Base-by-base conservation (phyloP, 2,113 vertebrate species). In the Ellobius talpinus region DNA sequence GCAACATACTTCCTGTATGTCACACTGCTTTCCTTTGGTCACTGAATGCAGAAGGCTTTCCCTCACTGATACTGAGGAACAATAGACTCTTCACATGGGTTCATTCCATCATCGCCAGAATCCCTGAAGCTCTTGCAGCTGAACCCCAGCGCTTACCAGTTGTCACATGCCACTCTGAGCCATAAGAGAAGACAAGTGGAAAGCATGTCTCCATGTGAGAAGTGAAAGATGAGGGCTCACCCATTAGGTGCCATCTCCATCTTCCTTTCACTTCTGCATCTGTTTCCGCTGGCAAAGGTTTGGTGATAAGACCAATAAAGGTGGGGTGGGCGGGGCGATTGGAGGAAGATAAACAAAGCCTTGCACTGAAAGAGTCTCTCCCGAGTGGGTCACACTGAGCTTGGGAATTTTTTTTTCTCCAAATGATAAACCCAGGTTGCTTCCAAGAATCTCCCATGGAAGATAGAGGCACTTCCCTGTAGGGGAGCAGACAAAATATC, bases 1-100 rank as follows among this genome's bases (percentile, higher is more conserved):
- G 70, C 94, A 94, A 91, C 7, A 33, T 70, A 79, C 61, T 87
- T 78, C 45, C 58, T 90, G 23, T 55, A 55, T 96, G 63, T 93
- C 95, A 86, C 19, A 45, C 58, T 74, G 52, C 63, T 74, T 68
- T 79, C 68, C 68, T 79, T 94, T 94, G 93, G 89, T 52, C 78
- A 79, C 42, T 79, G 47, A 91, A 84, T 76, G 92, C 78, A 93
- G 50, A 95, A 73, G 61, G 24, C 39, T 88, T 36, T 39, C n/a
- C 16, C 7, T 12, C 23, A 65, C 1, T 87, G 63, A 89, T 72
- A 66, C 1, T 79, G 31, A 91, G 65, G 91, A 96, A 76, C 13
- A 90, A 79, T 21, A 70, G 55, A 87, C 45, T 61, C 74, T 93
- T 91, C 73, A 63, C 89, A 73, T 65, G 42, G 11, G n/a, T 89